A percentile compares a stretch with the other conserved stretches of the same genome.
Evolutionary conservation across 1,140 invertebrate species (phyloP).

Genomic region (Drosophila oshimai): DNA sequence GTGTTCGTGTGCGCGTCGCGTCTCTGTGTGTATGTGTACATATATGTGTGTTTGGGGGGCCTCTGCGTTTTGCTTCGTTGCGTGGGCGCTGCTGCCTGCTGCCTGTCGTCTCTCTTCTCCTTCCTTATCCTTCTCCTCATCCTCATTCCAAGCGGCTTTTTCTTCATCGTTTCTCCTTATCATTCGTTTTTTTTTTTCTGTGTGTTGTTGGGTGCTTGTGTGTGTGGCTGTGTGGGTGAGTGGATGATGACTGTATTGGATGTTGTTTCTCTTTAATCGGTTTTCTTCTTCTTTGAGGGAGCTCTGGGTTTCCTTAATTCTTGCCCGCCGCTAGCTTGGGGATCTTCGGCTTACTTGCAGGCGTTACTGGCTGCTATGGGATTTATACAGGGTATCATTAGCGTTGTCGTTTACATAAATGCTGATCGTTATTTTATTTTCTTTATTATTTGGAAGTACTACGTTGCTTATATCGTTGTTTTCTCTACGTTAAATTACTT

Average conservation of each 20-base stretch:
- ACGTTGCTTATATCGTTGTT: constrained; percentile 71
- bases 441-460: constrained; percentile 63
- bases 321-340: background rate
- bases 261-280: constrained; percentile 1
- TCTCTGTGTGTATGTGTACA: background rate
- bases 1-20: background rate
- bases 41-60: background rate
- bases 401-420: constrained; percentile 32
- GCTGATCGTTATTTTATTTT: constrained; percentile 26
- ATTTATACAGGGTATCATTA: constrained; percentile 39
- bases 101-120: background rate
- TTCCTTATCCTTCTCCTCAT: background rate
- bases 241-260: constrained; percentile 1
- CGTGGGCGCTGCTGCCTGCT: background rate
- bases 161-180: background rate
- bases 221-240: background rate
- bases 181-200: background rate
- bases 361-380: constrained; percentile 5
- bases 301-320: background rate
- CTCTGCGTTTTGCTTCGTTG: constrained; percentile 5
- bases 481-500: constrained; percentile 51
- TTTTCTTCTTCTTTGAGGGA: background rate
- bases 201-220: background rate
- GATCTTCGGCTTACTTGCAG: background rate
- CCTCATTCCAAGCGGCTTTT: background rate